phyloP scores from a whole-genome alignment of 2,113 vertebrate species.

The Canis aureus region DNA sequence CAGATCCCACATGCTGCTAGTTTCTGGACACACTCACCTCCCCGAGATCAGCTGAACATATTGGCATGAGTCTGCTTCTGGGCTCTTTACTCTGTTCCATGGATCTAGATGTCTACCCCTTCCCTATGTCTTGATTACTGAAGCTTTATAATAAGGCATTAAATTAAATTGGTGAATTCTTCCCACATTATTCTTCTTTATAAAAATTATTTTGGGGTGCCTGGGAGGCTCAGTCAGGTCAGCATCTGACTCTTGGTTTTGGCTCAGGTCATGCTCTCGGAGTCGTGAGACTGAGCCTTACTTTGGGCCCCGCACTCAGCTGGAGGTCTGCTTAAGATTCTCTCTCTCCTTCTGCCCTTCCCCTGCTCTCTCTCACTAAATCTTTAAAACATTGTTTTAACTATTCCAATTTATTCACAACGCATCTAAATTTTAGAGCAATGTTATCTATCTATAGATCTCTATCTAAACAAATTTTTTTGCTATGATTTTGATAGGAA shows the following conservation, averaged over 20 bases:
- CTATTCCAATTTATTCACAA: neutral
- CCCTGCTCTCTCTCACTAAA: neutral
- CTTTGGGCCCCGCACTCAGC: neutral
- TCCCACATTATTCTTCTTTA: neutral
- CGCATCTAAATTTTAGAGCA: neutral
- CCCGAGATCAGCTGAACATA: neutral
- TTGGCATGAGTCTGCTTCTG: neutral
- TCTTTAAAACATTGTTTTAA: neutral
- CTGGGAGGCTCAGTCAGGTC: neutral
- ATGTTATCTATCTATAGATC: neutral
- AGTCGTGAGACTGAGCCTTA: neutral
- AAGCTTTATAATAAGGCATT: neutral
- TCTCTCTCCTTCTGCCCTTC: neutral
- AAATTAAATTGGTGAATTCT: too few relatives aligned
- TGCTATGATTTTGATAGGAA: neutral
- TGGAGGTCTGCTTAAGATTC: neutral
- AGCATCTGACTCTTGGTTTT: neutral
- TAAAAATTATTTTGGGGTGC: neutral
- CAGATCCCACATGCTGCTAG: neutral
- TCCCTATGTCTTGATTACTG: neutral
- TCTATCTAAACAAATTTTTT: neutral
- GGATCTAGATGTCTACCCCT: neutral
- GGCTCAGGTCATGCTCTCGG: neutral
- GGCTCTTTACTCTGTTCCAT: neutral
- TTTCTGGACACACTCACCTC: neutral